Evolutionary conservation across 2,888 invertebrate species (phyloP).

Genomic region (Euplagia quadripunctaria): DNA sequence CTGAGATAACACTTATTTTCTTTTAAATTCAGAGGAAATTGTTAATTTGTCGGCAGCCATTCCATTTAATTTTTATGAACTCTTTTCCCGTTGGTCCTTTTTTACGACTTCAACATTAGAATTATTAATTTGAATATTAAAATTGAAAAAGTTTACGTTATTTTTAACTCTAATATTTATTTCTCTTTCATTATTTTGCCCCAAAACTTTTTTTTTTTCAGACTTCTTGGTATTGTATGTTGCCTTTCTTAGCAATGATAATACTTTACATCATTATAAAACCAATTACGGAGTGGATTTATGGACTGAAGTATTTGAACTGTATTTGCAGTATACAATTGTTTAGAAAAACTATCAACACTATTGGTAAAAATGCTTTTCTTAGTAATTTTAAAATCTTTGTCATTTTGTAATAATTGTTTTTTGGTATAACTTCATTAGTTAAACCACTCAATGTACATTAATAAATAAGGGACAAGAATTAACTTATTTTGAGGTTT

Average conservation of each 20-base stretch:
- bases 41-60: background rate
- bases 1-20: background rate
- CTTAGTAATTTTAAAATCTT: background rate
- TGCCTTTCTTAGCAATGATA: slow-evolving; percentile 67
- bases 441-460: background rate
- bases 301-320: slow-evolving; percentile 59
- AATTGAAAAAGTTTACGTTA: background rate
- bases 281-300: slow-evolving; percentile 66
- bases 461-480: background rate
- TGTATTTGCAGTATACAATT: slow-evolving; percentile 66
- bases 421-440: background rate
- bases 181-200: background rate
- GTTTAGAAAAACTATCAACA: slow-evolving; percentile 73
- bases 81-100: slow-evolving; percentile 4
- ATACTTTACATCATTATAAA: slow-evolving; percentile 56
- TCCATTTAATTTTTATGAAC: background rate
- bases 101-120: slow-evolving; percentile 2
- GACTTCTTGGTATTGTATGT: slow-evolving; percentile 62
- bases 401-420: background rate
- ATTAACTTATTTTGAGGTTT: too few species aligned
- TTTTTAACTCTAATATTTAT: background rate
- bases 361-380: slow-evolving; percentile 62
- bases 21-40: background rate
- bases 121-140: slow-evolving; percentile 11
- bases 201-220: slow-evolving; percentile 51